Evolutionary conservation across 2,113 vertebrate genomes (phyloP), one percentile per base, ranked within the genome.

Genomic region (Amblyornis subalaris): DNA sequence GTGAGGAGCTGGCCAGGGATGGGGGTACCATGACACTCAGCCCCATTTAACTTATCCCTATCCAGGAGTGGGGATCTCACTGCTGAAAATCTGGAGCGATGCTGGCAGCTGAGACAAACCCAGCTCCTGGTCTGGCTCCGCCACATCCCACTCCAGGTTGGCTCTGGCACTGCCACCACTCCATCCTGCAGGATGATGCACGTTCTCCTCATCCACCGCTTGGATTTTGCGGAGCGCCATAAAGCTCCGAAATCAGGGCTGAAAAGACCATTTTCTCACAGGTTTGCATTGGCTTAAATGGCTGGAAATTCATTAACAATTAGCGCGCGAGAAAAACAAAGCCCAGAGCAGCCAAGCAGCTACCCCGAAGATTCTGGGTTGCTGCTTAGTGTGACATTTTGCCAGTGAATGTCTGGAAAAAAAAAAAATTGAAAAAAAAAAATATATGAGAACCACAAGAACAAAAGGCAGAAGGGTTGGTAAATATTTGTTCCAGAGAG

Each of bases 401-500:
- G 95, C 95, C 95, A 96, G 92, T 88, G 94, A 96, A 96, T 79
- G 94, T 96, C 95, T 96, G 96, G 90, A 78, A 87, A 84, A 88
- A 89, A 38, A 95, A 86, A 88, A 65, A 36, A 38, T 55, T 7
- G 8, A 4, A 15, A 75, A 84, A 82, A 82, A 94, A 73, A 91
- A 89, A 77, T 58, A 93, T 79, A 94, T 89, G 96, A 94, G 96
- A 96, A 96, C 94, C 95, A 94, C 94, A 95, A 96, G 94, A 96
- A 95, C 96, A 96, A 96, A 96, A 96, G 96, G 96, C 96, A 96
- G 95, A 95, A 93, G 94, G 90, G 95, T 96, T 96, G 96, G 95
- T 95, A 96, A 96, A 96, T 96, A 96, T 96, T 96, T 96, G 96
- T 96, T 96, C 95, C 96, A 96, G 96, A 96, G 95, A 96, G 96